Conservation (phyloP, 1,140 invertebrate species). For the Heliconius eleuchia region DNA sequence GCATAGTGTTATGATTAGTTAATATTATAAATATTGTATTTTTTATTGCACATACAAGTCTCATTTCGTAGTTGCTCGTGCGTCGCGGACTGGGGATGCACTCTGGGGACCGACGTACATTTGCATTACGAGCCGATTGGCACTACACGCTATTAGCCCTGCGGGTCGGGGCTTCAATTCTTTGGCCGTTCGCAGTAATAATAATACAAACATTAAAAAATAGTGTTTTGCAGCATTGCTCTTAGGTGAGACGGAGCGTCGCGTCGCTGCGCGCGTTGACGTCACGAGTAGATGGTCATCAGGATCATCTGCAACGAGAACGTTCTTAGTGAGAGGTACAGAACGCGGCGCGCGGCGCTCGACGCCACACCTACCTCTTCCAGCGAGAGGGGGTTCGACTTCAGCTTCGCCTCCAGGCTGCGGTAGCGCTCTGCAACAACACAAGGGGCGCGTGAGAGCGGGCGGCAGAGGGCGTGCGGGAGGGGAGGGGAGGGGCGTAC, state of each 20-base stretch:
- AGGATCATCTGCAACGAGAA: constrained; percentile 83
- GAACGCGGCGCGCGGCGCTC: not conserved
- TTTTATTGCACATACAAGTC: not conserved
- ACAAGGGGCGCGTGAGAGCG: not conserved
- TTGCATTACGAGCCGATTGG: not conserved
- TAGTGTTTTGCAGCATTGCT: too few relatives aligned
- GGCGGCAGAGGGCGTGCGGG: not conserved
- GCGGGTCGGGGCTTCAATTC: not conserved
- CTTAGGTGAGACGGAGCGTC: too few relatives aligned
- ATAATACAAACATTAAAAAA: too few relatives aligned
- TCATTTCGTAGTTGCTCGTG: not conserved
- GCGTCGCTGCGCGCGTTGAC: not conserved
- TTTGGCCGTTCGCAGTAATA: not conserved
- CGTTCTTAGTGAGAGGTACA: not conserved
- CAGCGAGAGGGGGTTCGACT: constrained; percentile 86
- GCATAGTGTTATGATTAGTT: not conserved
- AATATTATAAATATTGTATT: not conserved
- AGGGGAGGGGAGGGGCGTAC: constrained; percentile 64
- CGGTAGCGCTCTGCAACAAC: constrained; percentile 85
- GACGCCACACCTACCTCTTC: constrained; percentile 83
- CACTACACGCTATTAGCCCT: too few relatives aligned
- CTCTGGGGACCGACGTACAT: not conserved
- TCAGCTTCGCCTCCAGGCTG: constrained; percentile 87
- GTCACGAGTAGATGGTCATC: constrained; percentile 87
- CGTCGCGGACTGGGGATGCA: too few relatives aligned